Conservation (phyloP, 53 echinoderm and acorn worm species). For the Stichopus horrens region DNA sequence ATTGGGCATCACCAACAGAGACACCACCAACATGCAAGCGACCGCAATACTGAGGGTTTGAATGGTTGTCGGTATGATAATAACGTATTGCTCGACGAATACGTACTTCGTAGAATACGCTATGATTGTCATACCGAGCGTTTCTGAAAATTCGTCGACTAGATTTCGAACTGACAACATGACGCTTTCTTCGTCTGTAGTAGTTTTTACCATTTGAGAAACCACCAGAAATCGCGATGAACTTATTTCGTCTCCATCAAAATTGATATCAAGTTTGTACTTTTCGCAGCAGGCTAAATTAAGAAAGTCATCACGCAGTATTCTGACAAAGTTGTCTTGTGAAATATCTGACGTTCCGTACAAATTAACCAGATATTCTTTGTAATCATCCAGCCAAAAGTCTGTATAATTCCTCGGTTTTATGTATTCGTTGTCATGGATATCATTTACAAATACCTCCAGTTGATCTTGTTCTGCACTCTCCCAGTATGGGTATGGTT, state of each 20-base stretch:
- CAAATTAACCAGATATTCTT: slow-evolving; percentile 52
- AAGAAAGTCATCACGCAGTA: slow-evolving; percentile 52
- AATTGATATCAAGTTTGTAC: slow-evolving; percentile 61
- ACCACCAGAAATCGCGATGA: slow-evolving; percentile 61
- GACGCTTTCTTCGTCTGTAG: slow-evolving; percentile 46
- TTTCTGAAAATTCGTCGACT: slow-evolving; percentile 38
- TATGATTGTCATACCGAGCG: slow-evolving; percentile 27
- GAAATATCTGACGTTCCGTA: slow-evolving; percentile 19
- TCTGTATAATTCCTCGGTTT: slow-evolving; percentile 38
- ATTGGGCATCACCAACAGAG: slow-evolving; percentile 70
- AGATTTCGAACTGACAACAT: slow-evolving; percentile 46
- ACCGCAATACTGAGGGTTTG: slow-evolving; percentile 61
- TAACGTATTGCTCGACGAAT: slow-evolving; percentile 60
- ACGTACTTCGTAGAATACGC: slow-evolving; percentile 63
- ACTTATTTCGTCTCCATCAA: slow-evolving; percentile 52
- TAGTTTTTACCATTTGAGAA: slow-evolving; percentile 50
- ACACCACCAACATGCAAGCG: slow-evolving; percentile 72
- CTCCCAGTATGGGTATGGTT: slow-evolving; percentile 50
- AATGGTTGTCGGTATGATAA: slow-evolving; percentile 58
- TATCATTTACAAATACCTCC: slow-evolving; percentile 25
- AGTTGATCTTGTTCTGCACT: slow-evolving; percentile 6
- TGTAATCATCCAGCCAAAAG: slow-evolving; percentile 62
- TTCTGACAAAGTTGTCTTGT: slow-evolving; percentile 25
- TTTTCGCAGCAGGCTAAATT: slow-evolving; percentile 28
- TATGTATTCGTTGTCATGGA: slow-evolving; percentile 54